Conservation (phyloP, 2,888 invertebrate species). For the Lasioglossum marginatum region DNA sequence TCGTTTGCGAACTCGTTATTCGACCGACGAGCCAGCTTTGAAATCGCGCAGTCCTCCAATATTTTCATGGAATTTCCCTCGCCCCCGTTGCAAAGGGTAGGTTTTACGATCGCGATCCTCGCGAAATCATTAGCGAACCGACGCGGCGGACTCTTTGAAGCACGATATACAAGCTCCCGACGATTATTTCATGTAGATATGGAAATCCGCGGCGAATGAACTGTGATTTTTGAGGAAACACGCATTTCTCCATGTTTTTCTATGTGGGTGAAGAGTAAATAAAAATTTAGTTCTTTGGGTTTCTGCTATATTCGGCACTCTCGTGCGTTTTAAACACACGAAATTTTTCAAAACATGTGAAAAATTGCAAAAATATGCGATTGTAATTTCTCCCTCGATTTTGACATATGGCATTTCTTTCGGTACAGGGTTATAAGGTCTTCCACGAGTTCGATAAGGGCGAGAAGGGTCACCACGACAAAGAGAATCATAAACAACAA, state of each 20-base stretch:
- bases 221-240: no score
- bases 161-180: neutral
- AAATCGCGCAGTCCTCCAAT: neutral
- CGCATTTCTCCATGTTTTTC: neutral
- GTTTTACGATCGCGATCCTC: neutral
- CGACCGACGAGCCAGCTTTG: neutral
- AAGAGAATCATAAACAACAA: slow-evolving; percentile 88
- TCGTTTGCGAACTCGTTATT: slow-evolving; percentile 9
- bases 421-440: slow-evolving; percentile 82
- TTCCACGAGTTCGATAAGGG: slow-evolving; percentile 88
- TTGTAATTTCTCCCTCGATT: no score
- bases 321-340: no score
- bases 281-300: neutral
- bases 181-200: neutral
- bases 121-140: neutral
- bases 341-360: neutral
- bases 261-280: neutral
- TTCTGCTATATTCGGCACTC: no score
- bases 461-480: slow-evolving; percentile 89
- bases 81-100: neutral
- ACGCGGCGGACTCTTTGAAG: neutral
- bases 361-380: no score
- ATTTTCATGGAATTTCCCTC: neutral
- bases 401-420: neutral
- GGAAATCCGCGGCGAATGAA: no score